Conservation (phyloP, 2,888 invertebrate species). For the Tetheella fluctuosa region DNA sequence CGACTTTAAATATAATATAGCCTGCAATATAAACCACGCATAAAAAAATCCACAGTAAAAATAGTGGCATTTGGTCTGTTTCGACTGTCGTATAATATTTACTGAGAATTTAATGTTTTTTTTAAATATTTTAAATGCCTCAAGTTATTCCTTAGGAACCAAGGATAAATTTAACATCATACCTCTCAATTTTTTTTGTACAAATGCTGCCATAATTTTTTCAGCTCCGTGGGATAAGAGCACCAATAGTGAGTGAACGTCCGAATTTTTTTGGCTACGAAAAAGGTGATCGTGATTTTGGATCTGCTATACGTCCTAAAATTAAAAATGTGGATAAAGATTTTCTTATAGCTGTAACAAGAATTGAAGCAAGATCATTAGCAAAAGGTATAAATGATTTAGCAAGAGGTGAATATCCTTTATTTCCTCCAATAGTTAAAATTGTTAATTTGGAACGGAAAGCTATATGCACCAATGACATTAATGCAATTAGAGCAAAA, state of each 20-base stretch:
- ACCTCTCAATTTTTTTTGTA: background rate
- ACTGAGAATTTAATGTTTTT: no score
- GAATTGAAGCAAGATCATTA: conserved; percentile 59
- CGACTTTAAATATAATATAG: no score
- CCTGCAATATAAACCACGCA: no score
- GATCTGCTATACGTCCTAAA: conserved; percentile 30
- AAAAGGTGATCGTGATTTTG: conserved; percentile 53
- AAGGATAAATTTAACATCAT: background rate
- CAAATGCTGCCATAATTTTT: conserved; percentile 18
- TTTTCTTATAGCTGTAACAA: conserved; percentile 62
- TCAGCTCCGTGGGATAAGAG: conserved; percentile 61
- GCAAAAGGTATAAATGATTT: conserved; percentile 53
- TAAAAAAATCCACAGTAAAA: no score
- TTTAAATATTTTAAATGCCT: no score
- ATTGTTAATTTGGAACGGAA: conserved; percentile 45
- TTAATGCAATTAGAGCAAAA: conserved; percentile 55
- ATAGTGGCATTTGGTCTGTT: no score
- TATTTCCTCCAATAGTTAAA: conserved; percentile 55
- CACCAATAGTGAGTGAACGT: conserved; percentile 15
- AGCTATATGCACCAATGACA: conserved; percentile 67
- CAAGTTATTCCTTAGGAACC: background rate
- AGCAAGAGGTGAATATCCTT: conserved; percentile 62
- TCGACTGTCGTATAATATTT: no score
- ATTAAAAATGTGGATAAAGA: conserved; percentile 44
- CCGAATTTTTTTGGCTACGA: conserved; percentile 60